These are phyloP conservation scores for Eurystomus gularis DNA, from an alignment of 2,113 vertebrate genomes.

Conservation along the genomic window DNA sequence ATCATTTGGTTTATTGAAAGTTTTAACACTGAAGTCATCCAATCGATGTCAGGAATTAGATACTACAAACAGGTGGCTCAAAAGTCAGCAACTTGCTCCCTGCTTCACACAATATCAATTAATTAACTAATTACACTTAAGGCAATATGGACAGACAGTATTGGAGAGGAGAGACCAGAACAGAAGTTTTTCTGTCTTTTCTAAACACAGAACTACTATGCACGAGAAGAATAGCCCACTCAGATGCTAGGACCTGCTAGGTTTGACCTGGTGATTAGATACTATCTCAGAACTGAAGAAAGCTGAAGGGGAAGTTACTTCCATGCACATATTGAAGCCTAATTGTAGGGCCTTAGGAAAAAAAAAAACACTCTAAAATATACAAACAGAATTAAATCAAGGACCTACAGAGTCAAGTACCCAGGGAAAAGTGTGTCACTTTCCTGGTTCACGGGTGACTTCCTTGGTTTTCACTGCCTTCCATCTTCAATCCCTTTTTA, in stretches of 20 bases:
- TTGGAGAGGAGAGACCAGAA: not conserved
- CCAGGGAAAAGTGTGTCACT: not conserved
- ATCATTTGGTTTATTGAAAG: not conserved
- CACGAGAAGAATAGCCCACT: not conserved
- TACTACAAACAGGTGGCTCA: not conserved
- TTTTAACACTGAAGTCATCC: not conserved
- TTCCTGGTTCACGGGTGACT: not conserved
- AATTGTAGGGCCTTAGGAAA: not conserved
- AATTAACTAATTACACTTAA: not conserved
- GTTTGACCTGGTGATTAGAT: not conserved
- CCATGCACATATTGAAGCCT: not conserved
- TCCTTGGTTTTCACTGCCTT: not conserved
- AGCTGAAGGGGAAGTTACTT: not conserved
- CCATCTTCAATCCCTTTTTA: not conserved
- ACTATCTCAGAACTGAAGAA: not conserved
- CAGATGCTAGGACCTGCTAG: not conserved
- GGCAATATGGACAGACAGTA: not conserved
- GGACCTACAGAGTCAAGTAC: not conserved
- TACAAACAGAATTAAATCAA: not conserved
- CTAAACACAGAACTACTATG: fast-evolving
- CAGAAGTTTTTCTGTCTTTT: not conserved
- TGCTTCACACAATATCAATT: not conserved
- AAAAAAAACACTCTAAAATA: not conserved
- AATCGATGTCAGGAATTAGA: not conserved
- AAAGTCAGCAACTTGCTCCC: not conserved